Percentiles rank a stretch among this genome's conserved stretches.
These are phyloP conservation scores for Glaucidium brasilianum DNA, from an alignment of 2,113 vertebrate genomes.

Conservation along the genomic window DNA sequence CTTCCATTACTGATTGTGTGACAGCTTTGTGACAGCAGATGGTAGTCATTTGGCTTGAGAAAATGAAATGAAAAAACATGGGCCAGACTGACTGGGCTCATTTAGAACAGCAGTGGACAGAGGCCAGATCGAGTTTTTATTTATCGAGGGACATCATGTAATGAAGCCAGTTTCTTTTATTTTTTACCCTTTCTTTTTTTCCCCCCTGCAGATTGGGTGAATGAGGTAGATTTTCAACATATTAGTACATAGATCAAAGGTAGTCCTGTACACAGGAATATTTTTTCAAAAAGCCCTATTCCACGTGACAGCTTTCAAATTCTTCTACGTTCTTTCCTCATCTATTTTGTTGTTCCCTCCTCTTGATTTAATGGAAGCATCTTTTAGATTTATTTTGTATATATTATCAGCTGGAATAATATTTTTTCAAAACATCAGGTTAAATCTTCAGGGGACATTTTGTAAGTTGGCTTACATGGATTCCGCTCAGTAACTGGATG, in stretches of 20 bases:
- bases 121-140: constrained; percentile 78
- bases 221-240: constrained; percentile 37
- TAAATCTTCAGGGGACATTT: constrained; percentile 32
- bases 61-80: constrained; percentile 78
- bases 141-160: constrained; percentile 70
- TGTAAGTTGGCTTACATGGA: constrained; percentile 3
- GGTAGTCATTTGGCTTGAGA: constrained; percentile 82
- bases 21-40: constrained; percentile 85
- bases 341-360: background rate
- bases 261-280: constrained; percentile 20
- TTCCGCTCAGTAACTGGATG: constrained; percentile 41
- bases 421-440: constrained; percentile 7
- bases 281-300: constrained; percentile 43
- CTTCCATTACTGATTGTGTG: constrained; percentile 77
- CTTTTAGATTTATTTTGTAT: constrained; percentile 1
- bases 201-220: constrained; percentile 8
- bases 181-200: background rate
- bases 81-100: constrained; percentile 74
- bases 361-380: background rate
- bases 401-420: background rate
- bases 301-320: constrained; percentile 17
- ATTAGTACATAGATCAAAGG: constrained; percentile 55
- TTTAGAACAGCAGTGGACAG: constrained; percentile 79
- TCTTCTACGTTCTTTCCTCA: background rate
- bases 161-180: constrained; percentile 66